Evolutionary conservation across 2,113 vertebrate species (phyloP).

Genomic region (Mustela lutreola): DNA sequence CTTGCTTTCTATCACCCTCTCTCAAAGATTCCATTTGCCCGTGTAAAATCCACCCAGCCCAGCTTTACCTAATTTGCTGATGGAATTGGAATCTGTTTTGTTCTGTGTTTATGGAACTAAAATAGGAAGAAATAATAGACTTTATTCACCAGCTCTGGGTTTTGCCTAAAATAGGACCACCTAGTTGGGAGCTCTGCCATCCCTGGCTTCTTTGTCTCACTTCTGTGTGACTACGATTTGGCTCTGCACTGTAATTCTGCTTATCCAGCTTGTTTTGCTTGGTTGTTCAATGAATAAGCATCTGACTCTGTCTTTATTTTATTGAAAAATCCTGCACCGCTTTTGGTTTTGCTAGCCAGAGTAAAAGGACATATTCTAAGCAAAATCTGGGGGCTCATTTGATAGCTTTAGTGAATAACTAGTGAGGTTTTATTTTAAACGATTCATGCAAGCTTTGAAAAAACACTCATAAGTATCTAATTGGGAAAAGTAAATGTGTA

Average conservation of each 20-base stretch:
- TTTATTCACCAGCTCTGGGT: conserved; percentile 40
- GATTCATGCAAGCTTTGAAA: conserved; percentile 39
- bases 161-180: conserved; percentile 50
- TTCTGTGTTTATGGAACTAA: conserved; percentile 68
- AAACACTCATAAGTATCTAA: neutral
- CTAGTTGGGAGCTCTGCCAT: neutral
- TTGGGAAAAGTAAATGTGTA: conserved; percentile 60
- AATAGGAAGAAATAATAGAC: conserved; percentile 60
- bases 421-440: conserved; percentile 38
- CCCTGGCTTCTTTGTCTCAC: conserved; percentile 46
- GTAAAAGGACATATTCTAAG: conserved; percentile 33
- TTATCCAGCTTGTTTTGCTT: conserved; percentile 43
- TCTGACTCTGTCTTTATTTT: conserved; percentile 61
- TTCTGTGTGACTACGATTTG: conserved; percentile 18
- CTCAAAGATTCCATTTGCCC: conserved; percentile 46
- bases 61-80: conserved; percentile 56
- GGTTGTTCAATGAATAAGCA: conserved; percentile 62
- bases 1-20: neutral
- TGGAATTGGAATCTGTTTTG: conserved; percentile 53
- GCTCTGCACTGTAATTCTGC: conserved; percentile 11
- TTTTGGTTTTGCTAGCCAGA: conserved; percentile 60
- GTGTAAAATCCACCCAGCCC: conserved; percentile 19
- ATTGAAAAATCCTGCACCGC: conserved; percentile 54
- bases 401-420: conserved; percentile 62
- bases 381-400: conserved; percentile 16